These are phyloP conservation scores for Chelonoidis abingdonii DNA, from an alignment of 2,113 vertebrate species.

Conservation along the genomic window DNA sequence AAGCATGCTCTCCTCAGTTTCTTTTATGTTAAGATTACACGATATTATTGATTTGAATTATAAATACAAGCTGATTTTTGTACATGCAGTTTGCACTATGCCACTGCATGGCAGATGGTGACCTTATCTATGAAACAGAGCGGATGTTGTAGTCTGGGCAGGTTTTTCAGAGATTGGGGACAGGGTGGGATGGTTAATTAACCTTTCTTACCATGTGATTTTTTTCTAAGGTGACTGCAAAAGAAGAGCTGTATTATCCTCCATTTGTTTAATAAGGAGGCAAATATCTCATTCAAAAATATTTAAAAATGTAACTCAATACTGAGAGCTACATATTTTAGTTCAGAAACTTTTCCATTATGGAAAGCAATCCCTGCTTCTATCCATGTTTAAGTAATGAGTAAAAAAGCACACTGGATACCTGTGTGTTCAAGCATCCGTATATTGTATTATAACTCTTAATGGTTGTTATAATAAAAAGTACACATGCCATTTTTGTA, in stretches of 20 bases:
- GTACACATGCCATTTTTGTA: background rate
- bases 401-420: background rate
- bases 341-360: background rate
- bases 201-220: background rate
- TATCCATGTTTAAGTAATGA: background rate
- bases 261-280: background rate
- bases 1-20: background rate
- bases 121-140: background rate
- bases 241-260: background rate
- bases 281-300: background rate
- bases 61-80: slow-evolving; percentile 3
- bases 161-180: background rate
- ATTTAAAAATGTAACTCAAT: background rate
- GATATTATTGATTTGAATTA: background rate
- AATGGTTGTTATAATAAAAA: background rate
- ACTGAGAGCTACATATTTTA: background rate
- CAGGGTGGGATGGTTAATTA: background rate
- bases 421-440: background rate
- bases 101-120: background rate
- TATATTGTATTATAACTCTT: background rate
- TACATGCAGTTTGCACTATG: background rate
- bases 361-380: background rate
- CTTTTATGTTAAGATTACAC: background rate
- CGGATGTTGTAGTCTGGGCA: background rate
- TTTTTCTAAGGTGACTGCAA: background rate